Evolutionary conservation across 1,140 invertebrate genomes (phyloP), one percentile per base, ranked within the genome.

Genomic region (Cecropterus lyciades): DNA sequence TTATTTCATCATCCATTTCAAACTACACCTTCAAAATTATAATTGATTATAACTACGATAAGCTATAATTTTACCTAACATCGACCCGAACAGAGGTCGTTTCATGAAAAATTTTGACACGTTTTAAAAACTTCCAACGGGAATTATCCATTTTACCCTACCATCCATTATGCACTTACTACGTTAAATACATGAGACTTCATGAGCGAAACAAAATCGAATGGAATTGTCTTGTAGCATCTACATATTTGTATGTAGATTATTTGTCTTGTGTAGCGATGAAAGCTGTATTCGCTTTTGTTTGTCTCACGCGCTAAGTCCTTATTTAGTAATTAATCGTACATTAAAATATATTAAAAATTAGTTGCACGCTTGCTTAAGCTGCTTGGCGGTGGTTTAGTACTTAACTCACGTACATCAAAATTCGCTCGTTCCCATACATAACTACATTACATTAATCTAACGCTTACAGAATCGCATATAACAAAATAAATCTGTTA

Each of bases 21-120:
- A 91, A 91, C 88, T 91, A 91, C 88, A 89, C 84, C 82, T 88
- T 88, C 84, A 89, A 89, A 89, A 89, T 87, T 87, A 87, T 84
- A 84, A 77, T 90, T 86, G 87, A 89, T 91, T 91, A 89, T 87
- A 89, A 89, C 88, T 91, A 91, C 80, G 72, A 80, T 85, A 91
- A 89, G 87, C 89, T 91, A 89, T 89, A 86, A 86, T 81, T 87
- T 88, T 86, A 89, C 72, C 84, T 87, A 89, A 85, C 71, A 75
- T 79, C 75, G 76, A 82, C n/a, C 77, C 69, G 65, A 79, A 82
- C 69, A 79, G 87, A 87, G 65, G 65, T 80, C 73, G 74, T 73
- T 79, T 79, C 77, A 72, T 79, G 81, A 84, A 87, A 85, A 87
- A 82, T 84, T 91, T 91, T 91, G 87, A 89, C 85, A 89, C 85